These are phyloP conservation scores for Edolisoma coerulescens DNA, from an alignment of 2,113 vertebrate genomes.

Conservation along the genomic window DNA sequence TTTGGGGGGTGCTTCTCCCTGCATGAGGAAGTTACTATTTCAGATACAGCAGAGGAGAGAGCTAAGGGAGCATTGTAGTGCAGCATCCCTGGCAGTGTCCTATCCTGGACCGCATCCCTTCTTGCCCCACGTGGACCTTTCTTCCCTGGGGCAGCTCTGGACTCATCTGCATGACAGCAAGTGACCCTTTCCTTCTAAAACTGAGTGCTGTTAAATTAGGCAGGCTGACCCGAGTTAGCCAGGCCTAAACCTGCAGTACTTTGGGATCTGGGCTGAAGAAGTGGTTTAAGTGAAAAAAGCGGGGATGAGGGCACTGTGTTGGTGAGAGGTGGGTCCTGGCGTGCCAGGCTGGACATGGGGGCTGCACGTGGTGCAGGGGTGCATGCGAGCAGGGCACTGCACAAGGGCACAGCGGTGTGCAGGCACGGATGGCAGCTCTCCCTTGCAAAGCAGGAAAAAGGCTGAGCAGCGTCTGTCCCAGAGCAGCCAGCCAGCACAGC, in stretches of 20 bases:
- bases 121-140: background rate
- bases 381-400: background rate
- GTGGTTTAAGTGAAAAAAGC: background rate
- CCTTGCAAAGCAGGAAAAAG: background rate
- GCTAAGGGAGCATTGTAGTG: background rate
- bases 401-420: no score
- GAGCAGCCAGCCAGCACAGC: background rate
- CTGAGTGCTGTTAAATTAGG: background rate
- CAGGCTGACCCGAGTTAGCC: background rate
- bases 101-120: rapidly evolving
- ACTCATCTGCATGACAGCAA: background rate
- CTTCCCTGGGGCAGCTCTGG: background rate
- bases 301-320: rapidly evolving
- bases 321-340: background rate
- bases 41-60: background rate
- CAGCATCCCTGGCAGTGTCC: background rate
- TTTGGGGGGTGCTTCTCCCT: background rate
- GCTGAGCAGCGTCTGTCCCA: background rate
- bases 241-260: background rate
- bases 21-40: background rate
- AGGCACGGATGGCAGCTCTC: background rate
- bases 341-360: rapidly evolving
- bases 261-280: background rate
- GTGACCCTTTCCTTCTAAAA: background rate
- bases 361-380: background rate